These are phyloP conservation scores for Heteromurus nitidus DNA, from an alignment of 2,888 invertebrate species.

Conservation along the genomic window DNA sequence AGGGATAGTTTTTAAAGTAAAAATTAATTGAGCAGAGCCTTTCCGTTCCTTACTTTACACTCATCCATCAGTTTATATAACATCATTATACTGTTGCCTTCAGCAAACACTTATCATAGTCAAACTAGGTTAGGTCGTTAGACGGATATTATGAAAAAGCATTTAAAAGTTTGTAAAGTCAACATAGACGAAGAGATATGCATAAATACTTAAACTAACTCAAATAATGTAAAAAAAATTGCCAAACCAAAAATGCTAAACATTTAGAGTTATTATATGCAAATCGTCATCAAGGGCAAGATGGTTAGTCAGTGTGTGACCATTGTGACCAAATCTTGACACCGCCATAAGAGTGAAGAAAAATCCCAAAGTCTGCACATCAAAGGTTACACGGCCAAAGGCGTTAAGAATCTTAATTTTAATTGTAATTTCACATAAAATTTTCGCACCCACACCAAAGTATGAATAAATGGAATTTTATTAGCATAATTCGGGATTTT, in stretches of 20 bases:
- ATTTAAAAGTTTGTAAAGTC: too few relatives aligned
- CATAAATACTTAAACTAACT: too few relatives aligned
- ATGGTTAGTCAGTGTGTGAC: background rate
- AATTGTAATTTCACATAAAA: background rate
- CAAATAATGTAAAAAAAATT: too few relatives aligned
- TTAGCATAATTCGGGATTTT: slow-evolving; percentile 1
- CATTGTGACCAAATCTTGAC: slow-evolving; percentile 10
- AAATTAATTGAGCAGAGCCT: background rate
- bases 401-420: background rate
- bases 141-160: too few relatives aligned
- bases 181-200: too few relatives aligned
- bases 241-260: too few relatives aligned
- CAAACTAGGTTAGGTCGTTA: background rate
- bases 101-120: background rate
- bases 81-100: background rate
- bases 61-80: background rate
- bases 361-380: background rate
- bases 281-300: slow-evolving; percentile 20
- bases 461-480: slow-evolving; percentile 5
- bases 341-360: background rate
- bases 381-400: background rate
- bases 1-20: too few relatives aligned
- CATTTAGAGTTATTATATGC: slow-evolving; percentile 7
- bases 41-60: background rate
- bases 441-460: slow-evolving; percentile 13